phyloP scores from a whole-genome alignment of 2,113 vertebrate species.

The Edolisoma coerulescens region DNA sequence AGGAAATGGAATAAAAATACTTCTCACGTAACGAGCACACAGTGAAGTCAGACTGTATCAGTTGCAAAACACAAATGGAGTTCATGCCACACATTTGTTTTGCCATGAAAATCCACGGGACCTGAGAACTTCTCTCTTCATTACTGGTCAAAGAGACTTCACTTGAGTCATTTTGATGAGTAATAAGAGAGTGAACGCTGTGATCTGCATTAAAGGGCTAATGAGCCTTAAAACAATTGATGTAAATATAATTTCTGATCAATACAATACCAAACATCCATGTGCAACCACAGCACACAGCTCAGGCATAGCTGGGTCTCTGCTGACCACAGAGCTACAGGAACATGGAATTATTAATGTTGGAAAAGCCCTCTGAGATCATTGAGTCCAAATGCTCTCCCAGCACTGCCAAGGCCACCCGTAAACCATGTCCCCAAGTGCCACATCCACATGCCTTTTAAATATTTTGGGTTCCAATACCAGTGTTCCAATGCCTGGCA shows the following conservation, averaged over 20 bases:
- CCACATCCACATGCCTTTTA: background rate
- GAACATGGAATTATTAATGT: background rate
- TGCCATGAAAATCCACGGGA: background rate
- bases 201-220: background rate
- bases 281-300: background rate
- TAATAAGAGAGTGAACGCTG: background rate
- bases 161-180: background rate
- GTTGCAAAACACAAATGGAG: background rate
- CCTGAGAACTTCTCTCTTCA: background rate
- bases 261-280: background rate
- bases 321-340: background rate
- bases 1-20: conserved; percentile 19
- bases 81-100: background rate
- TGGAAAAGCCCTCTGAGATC: background rate
- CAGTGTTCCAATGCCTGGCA: background rate
- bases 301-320: background rate
- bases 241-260: background rate
- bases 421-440: background rate
- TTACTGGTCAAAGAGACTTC: background rate
- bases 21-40: background rate
- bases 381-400: background rate
- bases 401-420: background rate
- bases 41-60: background rate
- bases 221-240: background rate
- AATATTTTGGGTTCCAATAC: background rate